Evolutionary conservation across 2,797 vertebrate genomes (phyloP).

Genomic region (Vultur gryphus): DNA sequence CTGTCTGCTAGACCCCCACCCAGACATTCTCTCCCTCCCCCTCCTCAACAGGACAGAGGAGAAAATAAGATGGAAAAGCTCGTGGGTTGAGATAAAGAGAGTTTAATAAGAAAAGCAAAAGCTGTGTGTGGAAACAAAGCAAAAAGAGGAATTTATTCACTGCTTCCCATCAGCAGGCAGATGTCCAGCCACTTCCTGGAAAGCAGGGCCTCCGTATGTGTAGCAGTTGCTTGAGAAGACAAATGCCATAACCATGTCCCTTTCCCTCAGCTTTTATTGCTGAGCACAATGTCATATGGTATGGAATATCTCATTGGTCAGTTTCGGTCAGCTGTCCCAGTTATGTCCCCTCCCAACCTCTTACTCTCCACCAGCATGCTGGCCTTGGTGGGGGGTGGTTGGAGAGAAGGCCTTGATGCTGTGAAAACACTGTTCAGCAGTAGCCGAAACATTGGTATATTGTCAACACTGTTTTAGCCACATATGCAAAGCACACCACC

Average conservation of each 20-base stretch:
- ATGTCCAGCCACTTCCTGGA: neutral
- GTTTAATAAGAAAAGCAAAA: neutral
- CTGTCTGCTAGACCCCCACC: neutral
- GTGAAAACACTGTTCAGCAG: neutral
- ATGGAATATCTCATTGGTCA: neutral
- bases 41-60: neutral
- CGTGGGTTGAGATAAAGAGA: neutral
- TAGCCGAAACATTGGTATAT: neutral
- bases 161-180: neutral
- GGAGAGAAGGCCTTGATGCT: neutral
- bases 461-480: neutral
- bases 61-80: neutral
- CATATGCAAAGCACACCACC: neutral
- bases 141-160: neutral
- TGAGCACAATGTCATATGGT: neutral
- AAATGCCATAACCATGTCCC: neutral
- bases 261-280: neutral
- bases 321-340: neutral
- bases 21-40: neutral
- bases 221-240: neutral
- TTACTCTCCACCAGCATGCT: neutral
- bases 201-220: neutral
- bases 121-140: neutral
- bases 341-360: neutral
- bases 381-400: neutral